Evolutionary conservation across 2,113 vertebrate species (phyloP).

Genomic region (Pongo pygmaeus): DNA sequence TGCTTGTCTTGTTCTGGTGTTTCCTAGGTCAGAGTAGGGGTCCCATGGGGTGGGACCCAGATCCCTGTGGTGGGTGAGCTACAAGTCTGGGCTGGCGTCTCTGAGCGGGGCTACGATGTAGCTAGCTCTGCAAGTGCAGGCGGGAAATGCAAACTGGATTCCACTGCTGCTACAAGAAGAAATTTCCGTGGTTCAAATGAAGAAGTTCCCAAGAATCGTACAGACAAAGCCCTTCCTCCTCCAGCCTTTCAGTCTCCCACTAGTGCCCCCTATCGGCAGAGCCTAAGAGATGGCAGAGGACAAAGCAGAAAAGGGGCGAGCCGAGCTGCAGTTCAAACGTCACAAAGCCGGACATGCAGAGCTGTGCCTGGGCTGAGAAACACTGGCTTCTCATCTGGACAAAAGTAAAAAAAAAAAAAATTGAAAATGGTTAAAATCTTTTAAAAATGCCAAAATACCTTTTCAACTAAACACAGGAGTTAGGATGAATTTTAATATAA

Average conservation of each 20-base stretch:
- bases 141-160: not conserved
- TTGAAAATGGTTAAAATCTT: not conserved
- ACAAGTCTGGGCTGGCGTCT: accelerated
- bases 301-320: not conserved
- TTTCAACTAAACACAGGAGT: not conserved
- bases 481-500: not conserved
- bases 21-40: not conserved
- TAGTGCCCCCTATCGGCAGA: not conserved
- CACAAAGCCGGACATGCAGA: not conserved
- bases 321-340: not conserved
- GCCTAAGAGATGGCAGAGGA: not conserved
- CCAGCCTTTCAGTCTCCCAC: accelerated
- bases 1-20: not conserved
- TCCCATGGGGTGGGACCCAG: not conserved
- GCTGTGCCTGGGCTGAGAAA: not conserved
- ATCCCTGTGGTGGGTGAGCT: not conserved
- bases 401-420: not conserved
- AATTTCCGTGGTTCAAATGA: not conserved
- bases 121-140: not conserved
- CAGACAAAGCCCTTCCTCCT: not conserved
- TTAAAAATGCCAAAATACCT: not conserved
- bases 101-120: not conserved
- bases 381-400: not conserved
- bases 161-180: not conserved
- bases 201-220: accelerated